These are phyloP conservation scores for Malthinus flaveolus DNA, from an alignment of 2,888 invertebrate genomes.

Conservation along the genomic window DNA sequence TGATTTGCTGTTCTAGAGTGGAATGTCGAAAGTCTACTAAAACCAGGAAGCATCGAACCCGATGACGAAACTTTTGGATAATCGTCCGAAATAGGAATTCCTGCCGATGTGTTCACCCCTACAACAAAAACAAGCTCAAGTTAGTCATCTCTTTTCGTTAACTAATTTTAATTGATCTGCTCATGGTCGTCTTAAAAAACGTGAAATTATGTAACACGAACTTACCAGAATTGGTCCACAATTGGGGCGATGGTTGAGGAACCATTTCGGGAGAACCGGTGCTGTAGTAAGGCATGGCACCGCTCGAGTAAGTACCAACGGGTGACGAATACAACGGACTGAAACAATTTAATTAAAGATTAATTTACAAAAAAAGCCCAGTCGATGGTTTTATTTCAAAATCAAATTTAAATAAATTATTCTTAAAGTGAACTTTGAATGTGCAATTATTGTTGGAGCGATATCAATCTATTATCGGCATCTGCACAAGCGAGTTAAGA, in stretches of 20 bases:
- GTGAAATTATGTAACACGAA: constrained; percentile 12
- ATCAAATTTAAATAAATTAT: too few relatives aligned
- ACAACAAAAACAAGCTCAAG: constrained; percentile 11
- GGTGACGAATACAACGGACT: constrained; percentile 48
- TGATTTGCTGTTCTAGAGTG: constrained; percentile 38
- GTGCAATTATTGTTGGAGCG: background rate
- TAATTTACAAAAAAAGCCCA: background rate
- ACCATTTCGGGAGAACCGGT: constrained; percentile 48
- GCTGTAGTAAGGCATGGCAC: constrained; percentile 44
- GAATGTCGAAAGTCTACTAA: constrained; percentile 45
- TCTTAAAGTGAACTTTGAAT: too few relatives aligned
- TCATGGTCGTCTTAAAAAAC: background rate
- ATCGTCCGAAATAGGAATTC: constrained; percentile 39
- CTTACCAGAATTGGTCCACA: constrained; percentile 51
- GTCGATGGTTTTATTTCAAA: background rate
- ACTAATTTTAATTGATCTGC: background rate
- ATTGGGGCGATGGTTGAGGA: constrained; percentile 42
- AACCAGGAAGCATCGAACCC: constrained; percentile 43
- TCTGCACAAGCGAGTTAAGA: background rate
- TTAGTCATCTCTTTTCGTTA: background rate
- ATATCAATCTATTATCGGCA: background rate
- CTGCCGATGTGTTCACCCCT: constrained; percentile 38
- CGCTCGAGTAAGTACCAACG: constrained; percentile 38
- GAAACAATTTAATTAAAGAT: constrained; percentile 35
- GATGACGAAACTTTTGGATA: constrained; percentile 45